These are phyloP conservation scores for Nyctereutes procyonoides DNA, from an alignment of 2,113 vertebrate species.

Conservation along the genomic window DNA sequence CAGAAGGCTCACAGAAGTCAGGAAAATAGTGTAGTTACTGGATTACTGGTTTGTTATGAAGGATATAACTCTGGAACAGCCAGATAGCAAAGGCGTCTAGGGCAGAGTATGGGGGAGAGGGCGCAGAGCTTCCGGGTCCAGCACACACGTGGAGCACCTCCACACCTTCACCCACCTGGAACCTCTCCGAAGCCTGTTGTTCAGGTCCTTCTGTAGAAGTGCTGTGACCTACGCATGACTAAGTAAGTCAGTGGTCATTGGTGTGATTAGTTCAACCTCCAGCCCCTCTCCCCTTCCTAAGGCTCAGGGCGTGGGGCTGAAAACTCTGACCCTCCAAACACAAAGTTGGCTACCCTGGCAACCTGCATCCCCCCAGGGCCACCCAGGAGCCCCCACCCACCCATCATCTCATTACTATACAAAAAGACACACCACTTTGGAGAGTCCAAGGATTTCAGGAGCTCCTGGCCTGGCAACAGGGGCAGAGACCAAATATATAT, in stretches of 20 bases:
- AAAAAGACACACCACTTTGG: not conserved
- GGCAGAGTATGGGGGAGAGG: too few species aligned
- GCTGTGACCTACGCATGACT: not conserved
- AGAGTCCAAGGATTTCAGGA: not conserved
- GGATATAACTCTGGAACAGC: too few species aligned
- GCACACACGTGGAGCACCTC: too few species aligned
- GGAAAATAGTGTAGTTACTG: not conserved
- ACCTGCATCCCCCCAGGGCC: not conserved
- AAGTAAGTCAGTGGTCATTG: not conserved
- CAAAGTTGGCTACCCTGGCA: not conserved
- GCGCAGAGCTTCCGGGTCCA: not conserved
- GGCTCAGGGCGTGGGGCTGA: not conserved
- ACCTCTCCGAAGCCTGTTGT: not conserved
- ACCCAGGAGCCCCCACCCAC: too few species aligned
- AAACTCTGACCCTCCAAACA: not conserved
- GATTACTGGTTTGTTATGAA: not conserved
- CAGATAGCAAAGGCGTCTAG: rapidly evolving
- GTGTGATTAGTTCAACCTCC: not conserved
- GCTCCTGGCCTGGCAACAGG: not conserved
- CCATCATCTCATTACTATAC: not conserved
- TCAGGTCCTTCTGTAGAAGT: not conserved
- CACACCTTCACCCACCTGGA: not conserved
- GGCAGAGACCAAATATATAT: not conserved
- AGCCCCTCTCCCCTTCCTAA: not conserved
- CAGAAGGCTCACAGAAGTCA: not conserved